These are phyloP conservation scores for Vimba vimba DNA, from an alignment of 2,113 vertebrate species.

Conservation along the genomic window DNA sequence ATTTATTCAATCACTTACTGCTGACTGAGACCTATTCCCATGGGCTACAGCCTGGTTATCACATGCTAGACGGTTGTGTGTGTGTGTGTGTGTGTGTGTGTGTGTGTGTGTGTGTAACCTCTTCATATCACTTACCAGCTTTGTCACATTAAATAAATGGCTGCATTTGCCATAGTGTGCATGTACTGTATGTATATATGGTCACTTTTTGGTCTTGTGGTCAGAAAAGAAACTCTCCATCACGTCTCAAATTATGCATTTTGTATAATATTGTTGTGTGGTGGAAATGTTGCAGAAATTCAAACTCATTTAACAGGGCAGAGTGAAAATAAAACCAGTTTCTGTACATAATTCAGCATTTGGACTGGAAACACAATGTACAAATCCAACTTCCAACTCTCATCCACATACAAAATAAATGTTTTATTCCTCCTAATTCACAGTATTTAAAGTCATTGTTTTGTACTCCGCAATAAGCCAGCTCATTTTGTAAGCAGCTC, in stretches of 20 bases:
- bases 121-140: neutral
- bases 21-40: constrained; percentile 17
- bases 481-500: constrained; percentile 6
- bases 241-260: neutral
- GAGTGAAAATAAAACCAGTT: neutral
- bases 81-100: neutral
- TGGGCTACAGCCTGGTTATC: constrained; percentile 16
- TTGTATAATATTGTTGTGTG: neutral
- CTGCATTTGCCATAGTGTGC: neutral
- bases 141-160: neutral
- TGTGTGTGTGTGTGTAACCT: neutral
- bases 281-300: neutral
- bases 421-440: neutral
- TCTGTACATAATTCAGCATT: neutral
- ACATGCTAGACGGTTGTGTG: neutral
- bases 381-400: neutral
- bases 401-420: neutral
- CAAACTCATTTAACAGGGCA: neutral
- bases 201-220: neutral
- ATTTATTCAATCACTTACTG: constrained; percentile 1
- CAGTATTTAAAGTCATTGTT: constrained; percentile 40
- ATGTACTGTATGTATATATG: neutral
- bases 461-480: neutral
- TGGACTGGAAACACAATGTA: neutral
- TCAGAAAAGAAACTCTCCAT: neutral